Percentiles rank a stretch among this genome's conserved stretches.
Evolutionary conservation across 2,797 vertebrate species (phyloP).

Genomic region (Holocentrus rufus): DNA sequence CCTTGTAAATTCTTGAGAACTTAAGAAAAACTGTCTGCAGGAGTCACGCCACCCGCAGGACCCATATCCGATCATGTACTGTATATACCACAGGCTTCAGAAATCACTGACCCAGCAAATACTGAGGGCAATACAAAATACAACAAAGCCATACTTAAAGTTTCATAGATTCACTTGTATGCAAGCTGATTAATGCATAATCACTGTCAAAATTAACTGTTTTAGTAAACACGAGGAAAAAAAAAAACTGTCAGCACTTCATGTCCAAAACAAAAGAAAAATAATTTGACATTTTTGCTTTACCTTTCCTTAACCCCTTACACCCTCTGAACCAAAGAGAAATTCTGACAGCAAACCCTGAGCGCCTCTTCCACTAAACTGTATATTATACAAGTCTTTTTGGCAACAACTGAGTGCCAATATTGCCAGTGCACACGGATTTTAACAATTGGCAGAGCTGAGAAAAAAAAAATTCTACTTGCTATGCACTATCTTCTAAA

Average conservation of each 20-base stretch:
- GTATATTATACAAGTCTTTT: constrained; percentile 17
- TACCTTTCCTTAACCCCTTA: constrained; percentile 3
- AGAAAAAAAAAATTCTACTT: constrained; percentile 25
- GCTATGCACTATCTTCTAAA: constrained; percentile 1
- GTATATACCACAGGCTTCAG: neutral
- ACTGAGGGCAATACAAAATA: constrained; percentile 52
- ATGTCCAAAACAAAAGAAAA: constrained; percentile 42
- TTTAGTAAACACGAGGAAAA: constrained; percentile 10
- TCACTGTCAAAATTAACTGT: constrained; percentile 41
- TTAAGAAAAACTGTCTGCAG: constrained; percentile 17
- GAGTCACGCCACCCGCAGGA: neutral
- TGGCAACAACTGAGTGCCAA: constrained; percentile 54
- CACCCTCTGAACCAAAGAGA: neutral
- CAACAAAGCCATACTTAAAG: constrained; percentile 35
- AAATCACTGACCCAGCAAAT: constrained; percentile 3
- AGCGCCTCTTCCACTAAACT: constrained; percentile 7
- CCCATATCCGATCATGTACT: constrained; percentile 1
- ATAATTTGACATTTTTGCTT: constrained; percentile 8
- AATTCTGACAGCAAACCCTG: neutral
- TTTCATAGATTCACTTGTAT: constrained; percentile 62
- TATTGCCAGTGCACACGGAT: neutral
- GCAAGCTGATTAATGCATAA: constrained; percentile 39
- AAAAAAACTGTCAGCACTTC: constrained; percentile 13
- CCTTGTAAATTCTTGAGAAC: constrained; percentile 68
- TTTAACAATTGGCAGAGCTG: constrained; percentile 7